Percentiles rank a stretch among this genome's conserved stretches.
These are phyloP conservation scores for Drosophila algonquin DNA, from an alignment of 2,888 invertebrate species.

Conservation along the genomic window DNA sequence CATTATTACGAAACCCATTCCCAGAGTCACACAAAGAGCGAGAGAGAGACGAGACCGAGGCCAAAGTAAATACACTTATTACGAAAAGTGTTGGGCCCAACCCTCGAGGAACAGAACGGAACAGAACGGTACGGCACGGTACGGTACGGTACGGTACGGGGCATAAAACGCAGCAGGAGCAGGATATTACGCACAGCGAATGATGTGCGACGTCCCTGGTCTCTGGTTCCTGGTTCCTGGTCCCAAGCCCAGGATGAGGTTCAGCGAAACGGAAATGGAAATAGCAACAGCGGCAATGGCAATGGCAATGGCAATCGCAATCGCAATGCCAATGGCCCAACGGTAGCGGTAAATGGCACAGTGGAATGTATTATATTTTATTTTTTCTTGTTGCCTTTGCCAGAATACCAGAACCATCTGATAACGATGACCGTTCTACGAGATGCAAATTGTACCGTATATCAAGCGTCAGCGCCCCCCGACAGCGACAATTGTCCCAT, in stretches of 20 bases:
- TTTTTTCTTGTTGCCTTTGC: slow-evolving; percentile 24
- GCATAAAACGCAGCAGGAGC: slow-evolving; percentile 77
- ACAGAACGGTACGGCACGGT: slow-evolving; percentile 8
- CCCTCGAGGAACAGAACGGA: slow-evolving; percentile 22
- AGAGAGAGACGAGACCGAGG: slow-evolving; percentile 15
- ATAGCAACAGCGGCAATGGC: slow-evolving; percentile 41
- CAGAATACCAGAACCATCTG: slow-evolving; percentile 36
- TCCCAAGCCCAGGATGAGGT: not conserved
- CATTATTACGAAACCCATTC: slow-evolving; percentile 79
- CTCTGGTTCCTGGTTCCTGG: not conserved
- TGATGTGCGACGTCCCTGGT: slow-evolving; percentile 16
- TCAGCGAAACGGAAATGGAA: slow-evolving; percentile 13
- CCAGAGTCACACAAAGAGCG: slow-evolving; percentile 35
- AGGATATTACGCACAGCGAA: slow-evolving; percentile 59
- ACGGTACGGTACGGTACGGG: slow-evolving; percentile 7
- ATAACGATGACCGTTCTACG: slow-evolving; percentile 50
- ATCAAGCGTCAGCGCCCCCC: slow-evolving; percentile 32
- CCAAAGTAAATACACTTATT: slow-evolving; percentile 79
- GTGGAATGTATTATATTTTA: slow-evolving; percentile 28
- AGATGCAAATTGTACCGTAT: slow-evolving; percentile 37
- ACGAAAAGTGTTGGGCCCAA: slow-evolving; percentile 76
- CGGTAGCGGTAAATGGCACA: slow-evolving; percentile 34
- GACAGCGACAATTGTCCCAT: slow-evolving; percentile 36
- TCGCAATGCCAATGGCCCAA: slow-evolving; percentile 22
- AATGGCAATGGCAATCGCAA: slow-evolving; percentile 45